Percentiles rank a stretch among this genome's conserved stretches.
Conservation (phyloP, 2,113 vertebrate genomes). For the Anoura caudifer region DNA sequence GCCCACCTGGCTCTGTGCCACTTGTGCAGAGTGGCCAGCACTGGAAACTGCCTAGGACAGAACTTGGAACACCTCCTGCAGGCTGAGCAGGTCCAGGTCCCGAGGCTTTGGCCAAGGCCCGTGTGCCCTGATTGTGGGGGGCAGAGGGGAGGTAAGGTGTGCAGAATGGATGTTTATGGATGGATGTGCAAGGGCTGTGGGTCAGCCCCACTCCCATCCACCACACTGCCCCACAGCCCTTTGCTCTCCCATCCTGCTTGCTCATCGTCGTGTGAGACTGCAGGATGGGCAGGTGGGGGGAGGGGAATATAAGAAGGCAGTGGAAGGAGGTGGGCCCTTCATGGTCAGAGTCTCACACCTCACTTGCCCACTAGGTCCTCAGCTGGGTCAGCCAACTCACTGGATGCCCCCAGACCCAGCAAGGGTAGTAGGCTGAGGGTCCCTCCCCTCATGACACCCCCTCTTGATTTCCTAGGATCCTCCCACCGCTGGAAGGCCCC, state of each 20-base stretch:
- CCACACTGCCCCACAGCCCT: neutral
- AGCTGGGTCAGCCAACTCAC: neutral
- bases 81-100: neutral
- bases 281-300: neutral
- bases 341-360: neutral
- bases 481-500: slow-evolving; percentile 79
- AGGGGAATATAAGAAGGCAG: neutral
- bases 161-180: neutral
- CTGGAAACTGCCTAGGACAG: neutral
- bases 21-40: neutral
- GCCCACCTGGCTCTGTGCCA: neutral
- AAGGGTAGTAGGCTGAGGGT: neutral
- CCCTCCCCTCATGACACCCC: neutral
- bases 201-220: neutral
- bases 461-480: slow-evolving; percentile 76
- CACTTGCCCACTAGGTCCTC: neutral
- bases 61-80: neutral
- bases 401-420: neutral
- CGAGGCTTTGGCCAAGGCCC: neutral
- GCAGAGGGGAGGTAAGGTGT: neutral
- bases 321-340: too few relatives aligned
- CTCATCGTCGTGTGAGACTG: neutral
- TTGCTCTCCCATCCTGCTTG: neutral
- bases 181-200: neutral
- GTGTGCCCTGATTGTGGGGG: neutral